Percentiles rank a stretch among this genome's conserved stretches.
These are phyloP conservation scores for Cydia fagiglandana DNA, from an alignment of 1,140 invertebrate genomes.

Conservation along the genomic window DNA sequence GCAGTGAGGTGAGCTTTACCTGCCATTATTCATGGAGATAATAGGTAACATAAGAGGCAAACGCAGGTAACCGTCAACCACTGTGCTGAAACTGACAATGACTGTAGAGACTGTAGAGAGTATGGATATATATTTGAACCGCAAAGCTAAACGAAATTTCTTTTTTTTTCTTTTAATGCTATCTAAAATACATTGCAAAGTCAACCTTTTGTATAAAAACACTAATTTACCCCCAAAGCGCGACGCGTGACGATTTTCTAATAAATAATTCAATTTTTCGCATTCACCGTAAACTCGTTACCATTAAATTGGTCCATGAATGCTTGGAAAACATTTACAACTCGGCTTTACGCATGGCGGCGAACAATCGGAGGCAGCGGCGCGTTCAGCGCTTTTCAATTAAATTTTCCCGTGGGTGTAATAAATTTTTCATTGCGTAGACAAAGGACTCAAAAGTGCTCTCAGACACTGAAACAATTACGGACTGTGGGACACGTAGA, in stretches of 20 bases:
- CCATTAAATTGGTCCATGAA: conserved; percentile 31
- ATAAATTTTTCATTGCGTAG: conserved; percentile 72
- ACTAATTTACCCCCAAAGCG: conserved; percentile 3
- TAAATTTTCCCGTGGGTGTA: conserved; percentile 50
- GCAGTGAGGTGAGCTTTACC: too few relatives aligned
- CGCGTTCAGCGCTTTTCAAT: conserved; percentile 54
- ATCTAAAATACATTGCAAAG: background rate
- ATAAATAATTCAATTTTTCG: conserved; percentile 21
- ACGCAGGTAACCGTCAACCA: too few relatives aligned
- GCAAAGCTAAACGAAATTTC: background rate
- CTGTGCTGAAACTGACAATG: too few relatives aligned
- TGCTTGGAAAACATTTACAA: conserved; percentile 28
- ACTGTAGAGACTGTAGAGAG: background rate
- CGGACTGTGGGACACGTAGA: background rate
- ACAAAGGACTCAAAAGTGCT: conserved; percentile 46
- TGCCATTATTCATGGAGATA: too few relatives aligned
- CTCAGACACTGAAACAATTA: conserved; percentile 17
- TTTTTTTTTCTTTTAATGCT: background rate
- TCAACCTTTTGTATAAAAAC: background rate
- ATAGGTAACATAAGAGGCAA: too few relatives aligned
- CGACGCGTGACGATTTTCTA: conserved; percentile 28
- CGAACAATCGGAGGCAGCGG: conserved; percentile 25
- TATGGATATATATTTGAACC: background rate
- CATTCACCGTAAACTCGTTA: conserved; percentile 11
- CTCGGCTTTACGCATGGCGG: conserved; percentile 22